Evolutionary conservation across 1,140 invertebrate species (phyloP).

Genomic region (Aricia agestis): DNA sequence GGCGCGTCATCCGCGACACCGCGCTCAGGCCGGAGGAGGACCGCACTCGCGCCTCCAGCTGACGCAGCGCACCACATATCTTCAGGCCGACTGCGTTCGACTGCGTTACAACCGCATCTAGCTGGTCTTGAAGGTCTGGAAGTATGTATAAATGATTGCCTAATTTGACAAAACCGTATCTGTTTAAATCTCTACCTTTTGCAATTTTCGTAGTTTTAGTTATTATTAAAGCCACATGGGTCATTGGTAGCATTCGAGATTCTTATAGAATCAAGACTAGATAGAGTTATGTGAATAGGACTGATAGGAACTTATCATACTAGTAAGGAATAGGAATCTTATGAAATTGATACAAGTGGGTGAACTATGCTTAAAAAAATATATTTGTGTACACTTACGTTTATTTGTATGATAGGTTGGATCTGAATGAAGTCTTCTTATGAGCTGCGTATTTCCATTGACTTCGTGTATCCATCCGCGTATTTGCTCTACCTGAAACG

Average conservation of each 20-base stretch:
- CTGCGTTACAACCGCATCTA: conserved; percentile 65
- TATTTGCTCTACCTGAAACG: conserved; percentile 72
- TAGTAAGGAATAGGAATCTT: no score
- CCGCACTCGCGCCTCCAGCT: conserved; percentile 50
- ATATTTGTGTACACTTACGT: conserved; percentile 56
- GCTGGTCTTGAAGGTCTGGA: conserved; percentile 77
- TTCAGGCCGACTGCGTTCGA: conserved; percentile 54
- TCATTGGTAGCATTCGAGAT: no score
- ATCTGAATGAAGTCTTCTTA: conserved; percentile 77
- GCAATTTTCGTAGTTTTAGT: no score
- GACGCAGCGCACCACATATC: conserved; percentile 60
- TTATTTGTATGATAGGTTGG: conserved; percentile 76
- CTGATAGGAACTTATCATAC: no score
- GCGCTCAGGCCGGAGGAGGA: conserved; percentile 41
- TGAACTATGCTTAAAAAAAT: no score
- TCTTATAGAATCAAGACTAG: no score
- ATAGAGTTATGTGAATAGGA: no score
- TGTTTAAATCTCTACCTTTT: no score
- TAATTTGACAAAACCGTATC: no score
- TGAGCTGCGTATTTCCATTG: conserved; percentile 68
- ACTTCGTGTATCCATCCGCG: conserved; percentile 73
- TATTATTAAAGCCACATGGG: no score
- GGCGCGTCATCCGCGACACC: conserved; percentile 62
- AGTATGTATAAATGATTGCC: conserved; percentile 17
- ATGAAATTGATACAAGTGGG: no score